Base-by-base conservation (phyloP, 2,888 invertebrate genomes). In the Ernsta delagoae region DNA sequence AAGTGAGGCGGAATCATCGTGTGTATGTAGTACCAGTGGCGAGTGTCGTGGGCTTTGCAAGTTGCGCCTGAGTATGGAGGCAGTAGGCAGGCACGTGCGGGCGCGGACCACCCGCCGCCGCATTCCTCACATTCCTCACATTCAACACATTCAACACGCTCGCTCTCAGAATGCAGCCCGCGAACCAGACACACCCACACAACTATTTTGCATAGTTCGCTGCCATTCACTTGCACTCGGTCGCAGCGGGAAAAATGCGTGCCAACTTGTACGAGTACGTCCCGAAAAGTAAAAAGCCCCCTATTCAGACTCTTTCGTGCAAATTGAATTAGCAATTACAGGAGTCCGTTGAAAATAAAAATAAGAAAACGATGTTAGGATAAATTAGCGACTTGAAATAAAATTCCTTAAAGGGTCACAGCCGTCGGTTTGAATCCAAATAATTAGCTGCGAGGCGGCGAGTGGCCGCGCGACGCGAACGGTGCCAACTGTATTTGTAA, bases 401-500 rank as follows among this genome's bases (percentile, higher is more conserved):
- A 80, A 85, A 85, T 82, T 81, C 79, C 78, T 84, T 84, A 79
- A 86, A 84, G 81, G 83, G 82, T 82, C 81, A 81, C 79, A 81
- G 75, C 75, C 80, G 85, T 85, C 85, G 83, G 83, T 86, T 86
- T 80, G 83, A 82, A 85, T 88, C 83, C 85, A 86, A 88, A 89
- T 87, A 89, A 89, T 90, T 88, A 88, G 84, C 80, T 85, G 71
- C 83, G 83, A 85, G 79, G 86, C 86, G 84, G 86, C 87, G 83
- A 87, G 84, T 82, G 84, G 83, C 84, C 86, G 85, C 83, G 83
- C 82, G 86, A 87, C 85, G 85, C 77, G 80, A 79, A 82, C 85
- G 78, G 81, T 89, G 88, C 87, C 89, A 88, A 88, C 89, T 88
- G 84, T 85, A 86, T 89, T 89, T 86, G 86, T 88, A 88, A 89